These are phyloP conservation scores for Caenorhabditis briggsae DNA, from an alignment of 1,140 invertebrate species.

Conservation along the genomic window DNA sequence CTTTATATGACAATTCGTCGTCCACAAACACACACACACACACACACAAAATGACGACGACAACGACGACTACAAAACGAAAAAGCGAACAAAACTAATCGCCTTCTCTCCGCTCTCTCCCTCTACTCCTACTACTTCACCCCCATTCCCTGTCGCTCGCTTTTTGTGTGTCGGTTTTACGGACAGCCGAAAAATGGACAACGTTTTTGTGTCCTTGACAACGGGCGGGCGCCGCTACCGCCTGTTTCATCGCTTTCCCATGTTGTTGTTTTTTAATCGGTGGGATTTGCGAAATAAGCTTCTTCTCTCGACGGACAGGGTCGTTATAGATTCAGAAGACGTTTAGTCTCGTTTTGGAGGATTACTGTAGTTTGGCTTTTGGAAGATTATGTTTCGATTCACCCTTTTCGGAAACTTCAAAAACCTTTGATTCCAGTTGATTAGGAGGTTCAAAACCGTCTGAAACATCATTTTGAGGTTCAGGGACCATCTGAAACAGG, in stretches of 20 bases:
- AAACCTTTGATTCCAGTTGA: too few species aligned
- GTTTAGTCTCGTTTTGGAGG: too few species aligned
- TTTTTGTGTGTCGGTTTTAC: background rate
- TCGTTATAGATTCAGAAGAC: too few species aligned
- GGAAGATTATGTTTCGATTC: too few species aligned
- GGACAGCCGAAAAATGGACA: background rate
- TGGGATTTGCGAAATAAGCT: too few species aligned
- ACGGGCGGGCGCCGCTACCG: background rate
- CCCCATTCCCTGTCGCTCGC: background rate
- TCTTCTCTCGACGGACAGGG: too few species aligned
- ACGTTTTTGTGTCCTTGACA: slow-evolving; percentile 48
- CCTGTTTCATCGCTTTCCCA: background rate
- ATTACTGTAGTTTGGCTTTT: too few species aligned
- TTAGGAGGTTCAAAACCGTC: too few species aligned
- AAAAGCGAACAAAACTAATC: slow-evolving; percentile 52
- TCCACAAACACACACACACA: slow-evolving; percentile 27
- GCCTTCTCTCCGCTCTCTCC: background rate
- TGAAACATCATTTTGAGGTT: too few species aligned
- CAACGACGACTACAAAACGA: background rate
- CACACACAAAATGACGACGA: background rate
- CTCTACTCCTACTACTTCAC: background rate
- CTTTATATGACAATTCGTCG: slow-evolving; percentile 5
- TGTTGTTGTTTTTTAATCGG: background rate
- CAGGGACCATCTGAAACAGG: too few species aligned
- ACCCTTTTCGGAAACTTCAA: too few species aligned